Conservation (phyloP, 2,113 vertebrate genomes). For the Isurus oxyrinchus region DNA sequence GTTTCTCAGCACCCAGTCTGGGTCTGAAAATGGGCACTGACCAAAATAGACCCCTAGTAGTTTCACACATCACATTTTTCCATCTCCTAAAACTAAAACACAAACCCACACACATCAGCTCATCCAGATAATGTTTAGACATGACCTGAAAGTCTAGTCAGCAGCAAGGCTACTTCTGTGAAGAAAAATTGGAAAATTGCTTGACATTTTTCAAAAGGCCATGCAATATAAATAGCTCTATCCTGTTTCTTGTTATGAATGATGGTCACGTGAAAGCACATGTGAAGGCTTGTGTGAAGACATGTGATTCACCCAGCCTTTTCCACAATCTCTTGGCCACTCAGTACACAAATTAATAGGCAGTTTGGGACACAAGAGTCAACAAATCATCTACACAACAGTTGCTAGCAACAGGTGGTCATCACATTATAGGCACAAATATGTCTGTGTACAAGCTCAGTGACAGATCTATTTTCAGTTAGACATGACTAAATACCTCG, state of each 20-base stretch:
- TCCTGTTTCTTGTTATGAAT: not conserved
- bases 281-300: not conserved
- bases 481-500: constrained; percentile 23
- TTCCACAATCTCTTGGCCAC: constrained; percentile 9
- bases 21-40: not conserved
- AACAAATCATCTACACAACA: constrained; percentile 12
- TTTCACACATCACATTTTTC: not conserved
- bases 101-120: not conserved
- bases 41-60: not conserved
- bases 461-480: constrained; percentile 18
- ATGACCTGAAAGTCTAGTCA: not conserved
- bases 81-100: not conserved
- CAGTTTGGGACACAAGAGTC: not conserved
- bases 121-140: not conserved
- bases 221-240: not conserved
- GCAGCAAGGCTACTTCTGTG: not conserved
- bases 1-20: not conserved
- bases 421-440: not conserved
- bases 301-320: not conserved
- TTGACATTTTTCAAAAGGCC: not conserved
- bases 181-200: not conserved
- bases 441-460: not conserved
- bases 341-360: constrained; percentile 17
- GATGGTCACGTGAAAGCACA: not conserved
- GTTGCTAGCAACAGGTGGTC: constrained; percentile 29